phyloP scores from a whole-genome alignment of 1,140 invertebrate genomes.

The Danaus plexippus region DNA sequence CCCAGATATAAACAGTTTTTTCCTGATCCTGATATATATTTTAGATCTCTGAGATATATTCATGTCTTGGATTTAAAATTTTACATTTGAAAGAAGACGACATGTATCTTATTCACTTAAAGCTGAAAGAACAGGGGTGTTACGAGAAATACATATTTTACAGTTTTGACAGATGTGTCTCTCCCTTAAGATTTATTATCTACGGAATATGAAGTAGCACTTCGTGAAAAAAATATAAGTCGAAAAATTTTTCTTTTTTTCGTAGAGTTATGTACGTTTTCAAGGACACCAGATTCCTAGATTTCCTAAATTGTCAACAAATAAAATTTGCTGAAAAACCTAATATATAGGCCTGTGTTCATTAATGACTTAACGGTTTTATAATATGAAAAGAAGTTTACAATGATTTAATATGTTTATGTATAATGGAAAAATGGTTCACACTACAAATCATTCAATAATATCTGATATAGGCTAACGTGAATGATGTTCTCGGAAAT shows the following conservation, averaged over 20 bases:
- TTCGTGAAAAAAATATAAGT: conserved; percentile 25
- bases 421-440: too few species aligned
- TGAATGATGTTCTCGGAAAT: too few species aligned
- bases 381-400: too few species aligned
- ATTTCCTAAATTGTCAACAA: too few species aligned
- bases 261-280: conserved; percentile 17
- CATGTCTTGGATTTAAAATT: conserved; percentile 10
- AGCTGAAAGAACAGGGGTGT: conserved; percentile 34
- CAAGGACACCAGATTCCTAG: too few species aligned
- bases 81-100: conserved; percentile 14
- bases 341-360: too few species aligned
- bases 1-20: too few species aligned
- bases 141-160: conserved; percentile 69
- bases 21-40: conserved; percentile 10
- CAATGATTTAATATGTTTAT: too few species aligned
- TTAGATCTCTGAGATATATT: conserved; percentile 4
- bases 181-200: conserved; percentile 60
- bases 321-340: too few species aligned
- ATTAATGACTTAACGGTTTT: too few species aligned
- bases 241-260: conserved; percentile 56
- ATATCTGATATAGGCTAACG: too few species aligned
- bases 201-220: conserved; percentile 58
- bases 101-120: conserved; percentile 44
- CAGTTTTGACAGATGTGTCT: conserved; percentile 67
- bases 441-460: too few species aligned